Percentiles rank a stretch among this genome's conserved stretches.
These are phyloP conservation scores for Limulus polyphemus DNA, from an alignment of 2,888 invertebrate genomes.

Conservation along the genomic window DNA sequence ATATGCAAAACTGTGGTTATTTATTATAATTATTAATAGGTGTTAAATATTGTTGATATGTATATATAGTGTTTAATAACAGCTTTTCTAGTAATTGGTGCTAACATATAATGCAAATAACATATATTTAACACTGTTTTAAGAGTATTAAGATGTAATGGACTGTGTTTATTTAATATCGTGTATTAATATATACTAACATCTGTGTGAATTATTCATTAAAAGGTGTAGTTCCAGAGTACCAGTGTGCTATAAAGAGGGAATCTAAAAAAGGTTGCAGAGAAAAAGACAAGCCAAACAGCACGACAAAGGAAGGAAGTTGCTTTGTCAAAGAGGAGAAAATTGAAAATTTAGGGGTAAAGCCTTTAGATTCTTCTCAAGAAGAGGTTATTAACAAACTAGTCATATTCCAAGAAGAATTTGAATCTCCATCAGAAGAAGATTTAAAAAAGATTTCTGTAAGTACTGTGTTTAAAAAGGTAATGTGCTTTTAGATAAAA, in stretches of 20 bases:
- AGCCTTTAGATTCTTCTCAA: conserved; percentile 69
- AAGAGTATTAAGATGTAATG: too few species aligned
- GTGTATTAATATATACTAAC: too few species aligned
- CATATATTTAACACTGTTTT: too few species aligned
- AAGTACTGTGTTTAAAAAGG: conserved; percentile 25
- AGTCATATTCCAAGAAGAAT: conserved; percentile 92
- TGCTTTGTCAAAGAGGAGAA: conserved; percentile 4
- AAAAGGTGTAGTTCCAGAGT: conserved; percentile 80
- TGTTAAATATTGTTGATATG: too few species aligned
- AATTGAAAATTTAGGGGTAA: conserved; percentile 14
- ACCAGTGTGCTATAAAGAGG: conserved; percentile 88
- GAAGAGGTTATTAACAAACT: conserved; percentile 88
- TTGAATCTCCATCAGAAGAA: conserved; percentile 88
- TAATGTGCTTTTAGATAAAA: too few species aligned
- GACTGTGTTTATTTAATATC: too few species aligned
- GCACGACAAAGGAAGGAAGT: conserved; percentile 46
- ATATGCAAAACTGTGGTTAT: too few species aligned
- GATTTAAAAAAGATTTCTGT: conserved; percentile 71
- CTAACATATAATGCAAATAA: too few species aligned
- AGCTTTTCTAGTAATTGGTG: too few species aligned
- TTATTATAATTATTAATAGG: too few species aligned
- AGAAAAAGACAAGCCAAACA: conserved; percentile 68
- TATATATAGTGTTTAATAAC: too few species aligned
- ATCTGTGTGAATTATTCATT: neutral
- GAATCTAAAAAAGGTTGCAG: conserved; percentile 88